These are phyloP conservation scores for Aspidiotus destructor DNA, from an alignment of 2,888 invertebrate genomes.

Conservation along the genomic window DNA sequence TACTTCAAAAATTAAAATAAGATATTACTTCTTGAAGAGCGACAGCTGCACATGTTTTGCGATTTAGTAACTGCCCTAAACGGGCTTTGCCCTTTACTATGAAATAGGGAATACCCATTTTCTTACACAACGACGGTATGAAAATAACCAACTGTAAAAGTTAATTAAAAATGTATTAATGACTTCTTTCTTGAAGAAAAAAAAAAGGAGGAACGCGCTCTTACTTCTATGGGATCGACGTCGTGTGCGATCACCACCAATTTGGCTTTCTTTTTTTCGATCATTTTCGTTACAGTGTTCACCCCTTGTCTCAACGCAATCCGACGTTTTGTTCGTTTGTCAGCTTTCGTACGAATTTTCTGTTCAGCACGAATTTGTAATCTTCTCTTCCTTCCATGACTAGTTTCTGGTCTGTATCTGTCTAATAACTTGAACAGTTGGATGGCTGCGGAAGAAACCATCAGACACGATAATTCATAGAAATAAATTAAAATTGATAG, in stretches of 20 bases:
- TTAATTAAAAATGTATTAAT: conserved; percentile 15
- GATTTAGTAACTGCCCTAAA: conserved; percentile 84
- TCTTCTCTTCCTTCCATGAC: conserved; percentile 80
- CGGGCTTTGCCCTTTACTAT: conserved; percentile 98
- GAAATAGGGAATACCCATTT: conserved; percentile 99
- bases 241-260: conserved; percentile 97
- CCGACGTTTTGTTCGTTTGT: conserved; percentile 83
- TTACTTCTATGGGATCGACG: conserved; percentile 96
- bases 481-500: not conserved
- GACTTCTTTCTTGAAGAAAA: too few relatives aligned
- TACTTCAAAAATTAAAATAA: too few relatives aligned
- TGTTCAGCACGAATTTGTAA: conserved; percentile 62
- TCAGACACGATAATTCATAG: too few relatives aligned
- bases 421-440: conserved; percentile 93
- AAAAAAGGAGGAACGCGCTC: conserved; percentile 37
- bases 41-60: conserved; percentile 87
- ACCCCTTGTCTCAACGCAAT: conserved; percentile 77
- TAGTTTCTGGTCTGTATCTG: conserved; percentile 94
- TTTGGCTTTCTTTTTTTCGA: conserved; percentile 98
- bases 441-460: conserved; percentile 67
- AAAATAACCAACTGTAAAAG: conserved; percentile 79
- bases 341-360: conserved; percentile 75
- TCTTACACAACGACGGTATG: conserved; percentile 95
- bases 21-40: too few relatives aligned
- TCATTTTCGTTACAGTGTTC: conserved; percentile 84